Percentiles rank a stretch among this genome's conserved stretches.
Conservation (phyloP, 2,888 invertebrate species). For the Trachelus tabidus region DNA sequence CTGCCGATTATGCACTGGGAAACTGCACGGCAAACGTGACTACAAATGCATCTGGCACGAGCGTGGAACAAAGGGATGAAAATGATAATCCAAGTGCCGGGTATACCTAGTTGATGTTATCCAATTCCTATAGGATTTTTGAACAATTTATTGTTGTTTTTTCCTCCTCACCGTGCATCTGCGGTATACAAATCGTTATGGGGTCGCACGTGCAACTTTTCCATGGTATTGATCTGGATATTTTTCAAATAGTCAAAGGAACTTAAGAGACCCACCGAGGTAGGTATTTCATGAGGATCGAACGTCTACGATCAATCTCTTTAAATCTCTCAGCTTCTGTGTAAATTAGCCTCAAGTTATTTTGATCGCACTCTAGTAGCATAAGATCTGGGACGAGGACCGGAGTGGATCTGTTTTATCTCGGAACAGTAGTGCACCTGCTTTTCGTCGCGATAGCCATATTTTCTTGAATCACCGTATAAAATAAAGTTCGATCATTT, state of each 20-base stretch:
- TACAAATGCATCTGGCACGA: slow-evolving; percentile 1
- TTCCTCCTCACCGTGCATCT: background rate
- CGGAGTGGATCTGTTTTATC: background rate
- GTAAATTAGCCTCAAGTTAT: background rate
- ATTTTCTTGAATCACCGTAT: background rate
- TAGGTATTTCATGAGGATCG: background rate
- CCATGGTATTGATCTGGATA: background rate
- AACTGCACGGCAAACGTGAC: slow-evolving; percentile 28
- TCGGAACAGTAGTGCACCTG: background rate
- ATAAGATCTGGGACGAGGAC: background rate
- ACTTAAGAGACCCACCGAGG: background rate
- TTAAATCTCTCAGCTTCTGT: background rate
- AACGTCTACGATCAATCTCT: background rate
- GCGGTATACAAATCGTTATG: background rate
- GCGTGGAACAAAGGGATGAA: slow-evolving; percentile 5
- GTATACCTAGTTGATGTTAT: background rate
- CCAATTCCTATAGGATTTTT: background rate
- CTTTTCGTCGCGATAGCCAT: background rate
- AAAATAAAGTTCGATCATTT: background rate
- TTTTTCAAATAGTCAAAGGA: background rate
- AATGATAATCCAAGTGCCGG: background rate
- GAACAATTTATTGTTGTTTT: background rate
- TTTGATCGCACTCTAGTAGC: background rate
- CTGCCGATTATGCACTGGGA: slow-evolving; percentile 29
- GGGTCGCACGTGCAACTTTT: background rate